A percentile compares a stretch with the other conserved stretches of the same genome.
Evolutionary conservation across 2,797 vertebrate species (phyloP).

Genomic region (Ptychadena robeensis): DNA sequence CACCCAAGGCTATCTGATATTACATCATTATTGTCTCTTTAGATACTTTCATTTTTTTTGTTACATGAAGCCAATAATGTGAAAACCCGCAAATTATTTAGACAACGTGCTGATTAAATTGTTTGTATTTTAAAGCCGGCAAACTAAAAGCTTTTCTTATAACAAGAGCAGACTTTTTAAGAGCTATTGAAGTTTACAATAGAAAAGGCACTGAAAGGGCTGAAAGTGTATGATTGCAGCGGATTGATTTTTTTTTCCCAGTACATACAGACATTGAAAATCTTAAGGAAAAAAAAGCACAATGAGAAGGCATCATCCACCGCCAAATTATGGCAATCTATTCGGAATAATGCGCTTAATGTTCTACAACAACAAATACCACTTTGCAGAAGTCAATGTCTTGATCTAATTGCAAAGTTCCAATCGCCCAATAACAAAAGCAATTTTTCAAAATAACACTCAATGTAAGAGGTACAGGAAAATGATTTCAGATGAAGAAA

Average conservation of each 20-base stretch:
- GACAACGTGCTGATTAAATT: background rate
- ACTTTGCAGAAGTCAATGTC: background rate
- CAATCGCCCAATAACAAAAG: background rate
- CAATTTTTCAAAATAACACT: background rate
- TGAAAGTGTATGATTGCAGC: slow-evolving; percentile 3
- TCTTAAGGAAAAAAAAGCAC: background rate
- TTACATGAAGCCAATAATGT: background rate
- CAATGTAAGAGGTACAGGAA: background rate
- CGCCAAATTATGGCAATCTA: slow-evolving; percentile 6
- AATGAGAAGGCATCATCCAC: background rate
- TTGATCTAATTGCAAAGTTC: background rate
- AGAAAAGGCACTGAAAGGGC: background rate
- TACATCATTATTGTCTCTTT: background rate
- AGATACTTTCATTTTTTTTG: background rate
- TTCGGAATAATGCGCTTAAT: background rate
- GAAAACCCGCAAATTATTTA: background rate
- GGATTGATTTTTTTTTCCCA: slow-evolving; percentile 4
- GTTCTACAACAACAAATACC: background rate
- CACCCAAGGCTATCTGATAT: background rate
- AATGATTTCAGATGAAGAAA: too few species aligned
- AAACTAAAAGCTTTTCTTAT: background rate
- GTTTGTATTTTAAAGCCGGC: background rate
- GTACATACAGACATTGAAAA: background rate
- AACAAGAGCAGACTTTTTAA: background rate
- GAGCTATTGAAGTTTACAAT: background rate